These are phyloP conservation scores for Diceros bicornis DNA, from an alignment of 2,797 vertebrate genomes.

Conservation along the genomic window DNA sequence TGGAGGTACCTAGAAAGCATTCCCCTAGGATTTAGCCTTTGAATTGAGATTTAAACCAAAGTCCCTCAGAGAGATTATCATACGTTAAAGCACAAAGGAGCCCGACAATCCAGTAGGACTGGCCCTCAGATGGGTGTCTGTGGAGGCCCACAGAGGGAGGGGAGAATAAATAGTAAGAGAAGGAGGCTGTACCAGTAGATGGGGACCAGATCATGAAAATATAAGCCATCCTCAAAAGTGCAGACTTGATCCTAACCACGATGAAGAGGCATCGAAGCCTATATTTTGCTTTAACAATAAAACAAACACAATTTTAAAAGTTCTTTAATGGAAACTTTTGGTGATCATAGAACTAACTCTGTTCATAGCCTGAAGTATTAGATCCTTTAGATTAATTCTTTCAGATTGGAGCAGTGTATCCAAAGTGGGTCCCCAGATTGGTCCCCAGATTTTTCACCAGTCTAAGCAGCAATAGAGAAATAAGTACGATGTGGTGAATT, in stretches of 20 bases:
- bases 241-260: not conserved
- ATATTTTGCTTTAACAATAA: slow-evolving; percentile 18
- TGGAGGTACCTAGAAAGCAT: not conserved
- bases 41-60: not conserved
- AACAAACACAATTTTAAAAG: not conserved
- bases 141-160: not conserved
- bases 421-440: not conserved
- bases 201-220: not conserved
- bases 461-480: not conserved
- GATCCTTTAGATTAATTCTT: not conserved
- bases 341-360: not conserved
- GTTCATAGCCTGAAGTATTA: not conserved
- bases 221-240: not conserved
- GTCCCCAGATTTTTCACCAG: not conserved
- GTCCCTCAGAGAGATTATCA: not conserved
- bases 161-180: not conserved
- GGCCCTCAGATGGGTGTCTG: too few relatives aligned
- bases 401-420: not conserved
- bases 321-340: not conserved
- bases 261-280: not conserved
- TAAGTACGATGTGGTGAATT: not conserved
- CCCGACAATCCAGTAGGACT: not conserved
- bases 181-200: not conserved
- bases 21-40: not conserved
- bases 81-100: not conserved